A percentile compares a stretch with the other conserved stretches of the same genome.
Conservation (phyloP, 2,113 vertebrate genomes). For the Morphnarchus princeps region DNA sequence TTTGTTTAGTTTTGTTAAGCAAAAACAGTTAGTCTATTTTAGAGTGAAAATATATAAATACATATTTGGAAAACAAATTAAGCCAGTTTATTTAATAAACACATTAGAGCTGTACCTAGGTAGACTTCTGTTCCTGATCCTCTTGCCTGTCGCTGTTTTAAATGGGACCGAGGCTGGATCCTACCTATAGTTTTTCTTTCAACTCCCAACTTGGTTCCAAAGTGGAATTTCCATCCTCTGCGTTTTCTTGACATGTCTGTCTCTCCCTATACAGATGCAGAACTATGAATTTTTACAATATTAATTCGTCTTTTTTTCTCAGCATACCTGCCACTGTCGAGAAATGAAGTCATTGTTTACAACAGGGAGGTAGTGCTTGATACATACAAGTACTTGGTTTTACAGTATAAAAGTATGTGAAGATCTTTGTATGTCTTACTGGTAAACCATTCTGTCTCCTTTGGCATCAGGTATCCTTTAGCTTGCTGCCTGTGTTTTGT, state of each 20-base stretch:
- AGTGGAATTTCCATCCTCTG: not conserved
- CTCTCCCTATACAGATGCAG: not conserved
- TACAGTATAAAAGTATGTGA: not conserved
- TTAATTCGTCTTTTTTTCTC: not conserved
- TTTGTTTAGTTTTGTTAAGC: conserved; percentile 14
- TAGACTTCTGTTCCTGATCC: not conserved
- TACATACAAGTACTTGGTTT: not conserved
- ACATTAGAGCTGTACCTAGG: not conserved
- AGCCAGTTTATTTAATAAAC: not conserved
- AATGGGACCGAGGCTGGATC: not conserved
- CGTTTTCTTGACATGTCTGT: fast-evolving
- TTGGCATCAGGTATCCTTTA: not conserved
- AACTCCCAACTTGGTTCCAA: not conserved
- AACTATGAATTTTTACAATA: not conserved
- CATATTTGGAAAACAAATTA: not conserved
- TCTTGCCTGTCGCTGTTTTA: not conserved
- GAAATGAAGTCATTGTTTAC: not conserved
- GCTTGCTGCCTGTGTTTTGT: not conserved
- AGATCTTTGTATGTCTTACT: not conserved
- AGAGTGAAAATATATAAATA: not conserved
- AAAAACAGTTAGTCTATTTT: not conserved
- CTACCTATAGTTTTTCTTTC: not conserved
- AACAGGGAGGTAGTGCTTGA: not conserved
- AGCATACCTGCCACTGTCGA: not conserved
- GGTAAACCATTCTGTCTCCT: not conserved